Conservation (phyloP, 2,797 vertebrate species). For the Epinephelus coioides region DNA sequence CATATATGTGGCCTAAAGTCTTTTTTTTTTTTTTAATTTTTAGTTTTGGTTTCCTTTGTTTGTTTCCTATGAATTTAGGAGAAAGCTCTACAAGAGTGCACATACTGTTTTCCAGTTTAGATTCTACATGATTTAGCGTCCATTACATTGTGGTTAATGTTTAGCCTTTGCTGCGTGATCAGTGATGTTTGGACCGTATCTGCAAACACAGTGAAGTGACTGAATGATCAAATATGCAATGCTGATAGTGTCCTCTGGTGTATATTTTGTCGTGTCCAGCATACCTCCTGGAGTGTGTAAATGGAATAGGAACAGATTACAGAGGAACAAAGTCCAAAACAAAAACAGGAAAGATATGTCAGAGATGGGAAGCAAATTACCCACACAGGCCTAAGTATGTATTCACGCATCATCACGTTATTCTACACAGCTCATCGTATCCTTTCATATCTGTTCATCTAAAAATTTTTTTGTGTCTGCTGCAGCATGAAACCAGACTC, state of each 20-base stretch:
- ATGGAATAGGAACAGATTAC: slow-evolving; percentile 88
- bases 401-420: background rate
- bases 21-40: too few relatives aligned
- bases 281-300: slow-evolving; percentile 91
- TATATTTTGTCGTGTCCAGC: slow-evolving; percentile 74
- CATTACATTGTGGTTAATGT: slow-evolving; percentile 59
- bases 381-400: slow-evolving; percentile 93
- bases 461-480: background rate
- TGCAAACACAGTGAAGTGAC: slow-evolving; percentile 40
- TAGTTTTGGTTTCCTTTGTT: background rate
- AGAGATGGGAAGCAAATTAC: slow-evolving; percentile 84
- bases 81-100: background rate
- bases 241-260: background rate
- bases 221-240: background rate
- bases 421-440: background rate
- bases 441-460: background rate
- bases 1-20: background rate
- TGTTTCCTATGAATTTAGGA: background rate
- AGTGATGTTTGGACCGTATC: slow-evolving; percentile 63
- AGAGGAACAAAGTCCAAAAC: slow-evolving; percentile 91
- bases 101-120: background rate
- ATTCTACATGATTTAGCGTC: slow-evolving; percentile 9
- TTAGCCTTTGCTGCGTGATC: slow-evolving; percentile 47
- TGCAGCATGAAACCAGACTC: slow-evolving; percentile 84
- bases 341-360: slow-evolving; percentile 86